Base-by-base conservation (phyloP, 2,888 invertebrate genomes). In the Drosophila siamana region DNA sequence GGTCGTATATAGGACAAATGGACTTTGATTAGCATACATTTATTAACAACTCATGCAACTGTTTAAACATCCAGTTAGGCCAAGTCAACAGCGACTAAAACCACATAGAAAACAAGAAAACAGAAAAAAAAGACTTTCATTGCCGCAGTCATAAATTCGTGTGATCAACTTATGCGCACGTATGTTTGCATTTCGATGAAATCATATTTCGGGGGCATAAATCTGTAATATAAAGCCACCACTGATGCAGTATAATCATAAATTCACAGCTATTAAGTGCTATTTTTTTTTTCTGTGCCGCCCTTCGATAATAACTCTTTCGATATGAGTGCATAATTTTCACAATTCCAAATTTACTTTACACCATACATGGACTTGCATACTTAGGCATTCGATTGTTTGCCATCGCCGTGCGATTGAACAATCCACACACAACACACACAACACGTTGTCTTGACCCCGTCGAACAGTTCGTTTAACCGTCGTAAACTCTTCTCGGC, bases 11-110 rank as follows among this genome's bases (percentile, higher is more conserved):
- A 33, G 33, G 33, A 33, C 33, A 33, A 33, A 33, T n/a, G 26
- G 44, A 56, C 71, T 74, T 78, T 84, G 76, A 88, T 89, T 89
- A 89, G 77, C 88, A 80, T 61, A 66, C 54, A 48, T 64, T 73
- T 87, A 82, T 80, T 89, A 87, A 89, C 86, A 80, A 68, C 51
- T 62, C 41, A 59, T 51, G 57, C 71, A 74, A 48, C 65, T 66
- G 82, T 74, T 46, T 67, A 79, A 82, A 76, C 51, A 56, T 46
- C 22, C 41, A 54, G 16, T 36, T 28, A 50, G 7, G 15, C 9
- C 50, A 41, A 51, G 55, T 40, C 56, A 62, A 64, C 41, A 56
- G 28, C 47, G 6, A 44, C 44, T 30, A 40, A 16, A 40, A 13
- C 40, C 40, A 40, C 16, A 40, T 4, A 40, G 16, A 15, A n/a